These are phyloP conservation scores for Crossocerus cetratus DNA, from an alignment of 2,888 invertebrate species.

Conservation along the genomic window DNA sequence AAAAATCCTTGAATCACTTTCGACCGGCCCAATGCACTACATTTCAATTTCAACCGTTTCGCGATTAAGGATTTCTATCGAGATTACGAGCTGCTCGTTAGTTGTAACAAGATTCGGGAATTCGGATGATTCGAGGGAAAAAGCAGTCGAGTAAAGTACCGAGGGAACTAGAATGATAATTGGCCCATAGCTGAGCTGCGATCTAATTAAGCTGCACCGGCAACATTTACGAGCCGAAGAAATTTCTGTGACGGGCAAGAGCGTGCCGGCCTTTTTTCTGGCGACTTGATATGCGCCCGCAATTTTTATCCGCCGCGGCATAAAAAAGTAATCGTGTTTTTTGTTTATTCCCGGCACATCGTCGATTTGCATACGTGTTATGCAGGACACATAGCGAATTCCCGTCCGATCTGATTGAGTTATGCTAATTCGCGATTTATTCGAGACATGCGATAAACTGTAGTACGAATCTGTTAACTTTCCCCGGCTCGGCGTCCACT, in stretches of 20 bases:
- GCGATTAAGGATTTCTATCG: no score
- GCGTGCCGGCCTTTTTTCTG: neutral
- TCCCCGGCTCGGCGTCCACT: no score
- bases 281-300: neutral
- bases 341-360: neutral
- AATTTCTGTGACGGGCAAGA: neutral
- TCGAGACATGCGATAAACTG: neutral
- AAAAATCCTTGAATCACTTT: conserved; percentile 11
- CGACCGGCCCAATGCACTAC: neutral
- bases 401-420: neutral
- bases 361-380: neutral
- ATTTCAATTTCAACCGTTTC: neutral
- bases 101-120: no score
- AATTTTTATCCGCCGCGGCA: neutral
- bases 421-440: conserved; percentile 1
- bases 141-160: neutral
- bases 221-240: neutral
- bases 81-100: no score
- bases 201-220: neutral
- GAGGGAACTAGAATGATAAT: neutral
- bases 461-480: no score
- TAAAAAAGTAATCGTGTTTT: neutral
- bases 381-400: neutral
- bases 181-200: neutral
- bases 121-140: neutral